A percentile compares a stretch with the other conserved stretches of the same genome.
Conservation (phyloP, 2,113 vertebrate species). For the Loxodonta africana region DNA sequence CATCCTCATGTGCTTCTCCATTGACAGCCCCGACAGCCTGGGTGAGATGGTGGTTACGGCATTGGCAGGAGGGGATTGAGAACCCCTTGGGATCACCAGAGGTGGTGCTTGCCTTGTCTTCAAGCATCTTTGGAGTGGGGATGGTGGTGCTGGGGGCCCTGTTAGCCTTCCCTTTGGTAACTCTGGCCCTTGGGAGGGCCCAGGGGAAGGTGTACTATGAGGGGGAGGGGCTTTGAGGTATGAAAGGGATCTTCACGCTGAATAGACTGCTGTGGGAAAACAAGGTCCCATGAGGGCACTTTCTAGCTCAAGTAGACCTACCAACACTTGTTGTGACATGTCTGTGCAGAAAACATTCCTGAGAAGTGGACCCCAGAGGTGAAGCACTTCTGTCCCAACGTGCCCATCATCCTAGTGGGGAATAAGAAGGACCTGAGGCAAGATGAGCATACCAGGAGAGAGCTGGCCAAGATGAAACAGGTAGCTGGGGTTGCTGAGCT, state of each 20-base stretch:
- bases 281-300: background rate
- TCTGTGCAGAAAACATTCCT: constrained; percentile 95
- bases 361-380: constrained; percentile 99
- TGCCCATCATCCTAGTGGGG: constrained; percentile 98
- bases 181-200: background rate
- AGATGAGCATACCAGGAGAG: constrained; percentile 96
- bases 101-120: background rate
- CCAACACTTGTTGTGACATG: background rate
- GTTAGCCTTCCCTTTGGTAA: background rate
- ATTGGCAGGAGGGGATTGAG: background rate
- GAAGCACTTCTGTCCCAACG: constrained; percentile 98
- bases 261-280: background rate
- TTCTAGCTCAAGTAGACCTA: background rate
- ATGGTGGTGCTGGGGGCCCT: too few species aligned
- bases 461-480: constrained; percentile 99
- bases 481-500: constrained; percentile 75
- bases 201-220: background rate
- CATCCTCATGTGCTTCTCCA: constrained; percentile 99
- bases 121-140: background rate
- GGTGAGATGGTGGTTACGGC: constrained; percentile 87
- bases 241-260: background rate
- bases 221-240: background rate
- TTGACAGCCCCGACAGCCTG: constrained; percentile 98
- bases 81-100: background rate
- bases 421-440: constrained; percentile 99